phyloP scores from a whole-genome alignment of 2,797 vertebrate genomes.

The Hoplostethus mediterraneus region DNA sequence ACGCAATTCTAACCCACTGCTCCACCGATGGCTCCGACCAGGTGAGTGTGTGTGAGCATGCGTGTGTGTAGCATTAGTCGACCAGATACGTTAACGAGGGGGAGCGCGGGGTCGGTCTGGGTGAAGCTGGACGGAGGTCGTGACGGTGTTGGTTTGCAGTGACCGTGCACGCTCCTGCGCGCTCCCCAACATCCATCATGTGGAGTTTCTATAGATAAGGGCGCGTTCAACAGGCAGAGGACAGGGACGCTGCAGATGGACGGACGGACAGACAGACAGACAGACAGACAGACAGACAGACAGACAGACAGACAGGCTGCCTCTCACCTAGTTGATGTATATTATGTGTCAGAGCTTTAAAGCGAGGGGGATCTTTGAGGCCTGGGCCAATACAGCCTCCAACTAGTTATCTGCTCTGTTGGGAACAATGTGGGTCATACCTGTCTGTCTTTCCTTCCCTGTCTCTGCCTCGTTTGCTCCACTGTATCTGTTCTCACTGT shows the following conservation, averaged over 20 bases:
- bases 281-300: too few relatives aligned
- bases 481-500: too few relatives aligned
- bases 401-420: background rate
- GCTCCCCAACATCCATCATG: slow-evolving; percentile 11
- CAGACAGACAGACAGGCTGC: too few relatives aligned
- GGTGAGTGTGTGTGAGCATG: slow-evolving; percentile 40
- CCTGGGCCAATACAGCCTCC: slow-evolving; percentile 21
- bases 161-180: slow-evolving; percentile 65
- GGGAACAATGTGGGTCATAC: too few relatives aligned
- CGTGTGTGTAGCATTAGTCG: background rate
- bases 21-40: slow-evolving; percentile 40
- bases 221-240: slow-evolving; percentile 21
- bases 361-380: slow-evolving; percentile 16
- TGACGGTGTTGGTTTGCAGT: slow-evolving; percentile 71
- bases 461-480: too few relatives aligned
- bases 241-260: background rate
- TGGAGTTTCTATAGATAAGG: slow-evolving; percentile 21
- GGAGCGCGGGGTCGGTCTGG: slow-evolving; percentile 35
- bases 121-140: slow-evolving; percentile 68
- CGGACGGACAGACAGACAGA: too few relatives aligned
- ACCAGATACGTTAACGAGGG: background rate
- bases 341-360: background rate
- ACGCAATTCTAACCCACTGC: slow-evolving; percentile 3
- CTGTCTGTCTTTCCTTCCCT: too few relatives aligned
- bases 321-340: too few relatives aligned